Base-by-base conservation (phyloP, 2,797 vertebrate genomes). In the Anolis apletophallus region DNA sequence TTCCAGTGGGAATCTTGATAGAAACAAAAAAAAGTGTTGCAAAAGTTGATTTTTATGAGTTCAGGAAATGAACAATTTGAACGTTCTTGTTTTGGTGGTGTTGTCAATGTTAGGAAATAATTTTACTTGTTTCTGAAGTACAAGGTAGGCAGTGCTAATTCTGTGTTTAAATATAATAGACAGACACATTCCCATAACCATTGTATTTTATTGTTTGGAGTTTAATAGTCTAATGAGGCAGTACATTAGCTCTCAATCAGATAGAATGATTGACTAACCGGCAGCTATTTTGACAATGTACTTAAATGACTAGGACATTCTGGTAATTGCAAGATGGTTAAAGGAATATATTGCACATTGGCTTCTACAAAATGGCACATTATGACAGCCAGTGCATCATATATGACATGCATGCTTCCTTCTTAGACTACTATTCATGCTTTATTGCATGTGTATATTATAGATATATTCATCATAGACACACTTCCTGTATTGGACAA, bases 331-430 rank as follows among this genome's bases (percentile, higher is more conserved):
- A 82, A n/a, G 12, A 26, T 72, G 23, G 50, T 50, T 75, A 52
- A 75, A 75, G 80, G 34, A 84, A 40, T 40, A 61, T 52, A 59
- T 64, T 75, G 72, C 26, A 73, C 26, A 83, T 73, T 19, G 26
- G n/a, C 23, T n/a, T 64, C 72, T 67, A 5, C 55, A 83, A 73
- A 52, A 50, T 46, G 19, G 5, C 57, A 23, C 29, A 34, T 23
- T 73, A 23, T 73, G 29, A 55, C 32, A 83, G 61, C 40, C 16
- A 21, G 17, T 50, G 54, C n/a, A 75, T 50, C 10, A 75, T 67
- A 50, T 34, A 19, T 9, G 59, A 75, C 50, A 7, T 50, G 29
- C 10, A 84, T 55, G 46, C 16, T 76, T 52, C 9, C 46, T 32
- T 72, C 19, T 57, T 40, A 55, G 55, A 40, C 21, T 23, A 71